Evolutionary conservation across 2,797 vertebrate genomes (phyloP).

Genomic region (Acropternis orthonyx): DNA sequence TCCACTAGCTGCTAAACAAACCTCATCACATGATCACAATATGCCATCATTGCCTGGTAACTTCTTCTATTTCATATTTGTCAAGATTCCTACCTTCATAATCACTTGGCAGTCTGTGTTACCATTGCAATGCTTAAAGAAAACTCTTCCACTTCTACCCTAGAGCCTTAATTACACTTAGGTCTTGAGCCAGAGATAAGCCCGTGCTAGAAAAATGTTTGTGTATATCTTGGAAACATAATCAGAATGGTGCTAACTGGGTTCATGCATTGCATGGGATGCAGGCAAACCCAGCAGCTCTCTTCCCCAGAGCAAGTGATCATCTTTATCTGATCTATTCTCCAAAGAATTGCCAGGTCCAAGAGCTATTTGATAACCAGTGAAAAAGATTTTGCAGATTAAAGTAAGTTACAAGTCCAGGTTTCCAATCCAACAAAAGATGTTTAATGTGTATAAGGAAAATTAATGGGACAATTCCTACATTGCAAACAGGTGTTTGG

Average conservation of each 20-base stretch:
- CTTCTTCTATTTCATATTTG: not conserved
- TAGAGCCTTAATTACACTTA: not conserved
- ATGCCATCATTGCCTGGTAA: not conserved
- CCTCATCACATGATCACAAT: not conserved
- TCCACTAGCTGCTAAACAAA: not conserved
- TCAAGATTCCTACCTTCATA: not conserved
- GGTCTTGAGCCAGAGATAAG: not conserved
- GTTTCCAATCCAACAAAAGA: not conserved
- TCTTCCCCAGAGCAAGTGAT: not conserved
- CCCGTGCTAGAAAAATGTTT: not conserved
- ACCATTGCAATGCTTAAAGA: not conserved
- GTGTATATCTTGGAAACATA: not conserved
- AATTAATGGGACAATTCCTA: not conserved
- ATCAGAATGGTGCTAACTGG: not conserved
- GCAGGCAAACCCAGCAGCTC: not conserved
- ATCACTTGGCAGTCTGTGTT: not conserved
- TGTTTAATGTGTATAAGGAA: not conserved
- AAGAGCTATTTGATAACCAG: not conserved
- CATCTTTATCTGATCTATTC: not conserved
- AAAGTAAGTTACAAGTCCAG: not conserved
- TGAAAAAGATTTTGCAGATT: not conserved
- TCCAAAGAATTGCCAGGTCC: not conserved
- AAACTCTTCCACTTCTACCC: not conserved
- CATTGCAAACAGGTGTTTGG: not conserved
- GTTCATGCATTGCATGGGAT: not conserved